phyloP scores from a whole-genome alignment of 2,113 vertebrate species.

The Ancistrus triradiatus region DNA sequence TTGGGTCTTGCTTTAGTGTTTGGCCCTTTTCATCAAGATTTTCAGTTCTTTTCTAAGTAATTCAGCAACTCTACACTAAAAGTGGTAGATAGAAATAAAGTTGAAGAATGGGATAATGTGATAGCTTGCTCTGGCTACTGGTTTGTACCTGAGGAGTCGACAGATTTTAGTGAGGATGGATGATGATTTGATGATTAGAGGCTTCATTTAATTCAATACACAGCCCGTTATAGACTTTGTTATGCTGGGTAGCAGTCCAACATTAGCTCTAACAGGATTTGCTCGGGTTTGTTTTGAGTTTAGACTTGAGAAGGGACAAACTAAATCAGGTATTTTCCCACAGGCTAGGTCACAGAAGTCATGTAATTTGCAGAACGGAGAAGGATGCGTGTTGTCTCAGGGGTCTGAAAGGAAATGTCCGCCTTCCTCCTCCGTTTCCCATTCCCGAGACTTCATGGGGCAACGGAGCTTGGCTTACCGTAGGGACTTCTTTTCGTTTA shows the following conservation, averaged over 20 bases:
- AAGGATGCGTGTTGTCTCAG: neutral
- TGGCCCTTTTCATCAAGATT: no score
- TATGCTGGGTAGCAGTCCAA: neutral
- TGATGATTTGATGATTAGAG: no score
- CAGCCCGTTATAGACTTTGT: conserved; percentile 22
- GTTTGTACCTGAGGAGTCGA: no score
- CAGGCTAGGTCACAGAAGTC: neutral
- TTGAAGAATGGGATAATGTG: no score
- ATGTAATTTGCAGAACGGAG: neutral
- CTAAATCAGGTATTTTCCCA: conserved; percentile 25
- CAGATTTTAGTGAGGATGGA: no score
- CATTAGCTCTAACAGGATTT: conserved; percentile 7
- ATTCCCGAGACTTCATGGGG: conserved; percentile 23
- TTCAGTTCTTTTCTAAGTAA: no score
- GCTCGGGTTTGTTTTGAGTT: conserved; percentile 5
- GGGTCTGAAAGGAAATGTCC: conserved; percentile 16
- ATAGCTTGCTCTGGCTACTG: no score
- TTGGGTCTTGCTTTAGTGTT: no score
- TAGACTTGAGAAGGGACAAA: conserved; percentile 3
- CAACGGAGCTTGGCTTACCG: conserved; percentile 6
- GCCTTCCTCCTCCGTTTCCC: neutral
- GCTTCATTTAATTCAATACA: conserved; percentile 15
- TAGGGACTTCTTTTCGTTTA: conserved; percentile 37
- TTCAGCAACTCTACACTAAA: no score
- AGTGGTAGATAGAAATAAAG: no score